Base-by-base conservation (phyloP, 1,140 invertebrate genomes). In the Hylaeus anthracinus region DNA sequence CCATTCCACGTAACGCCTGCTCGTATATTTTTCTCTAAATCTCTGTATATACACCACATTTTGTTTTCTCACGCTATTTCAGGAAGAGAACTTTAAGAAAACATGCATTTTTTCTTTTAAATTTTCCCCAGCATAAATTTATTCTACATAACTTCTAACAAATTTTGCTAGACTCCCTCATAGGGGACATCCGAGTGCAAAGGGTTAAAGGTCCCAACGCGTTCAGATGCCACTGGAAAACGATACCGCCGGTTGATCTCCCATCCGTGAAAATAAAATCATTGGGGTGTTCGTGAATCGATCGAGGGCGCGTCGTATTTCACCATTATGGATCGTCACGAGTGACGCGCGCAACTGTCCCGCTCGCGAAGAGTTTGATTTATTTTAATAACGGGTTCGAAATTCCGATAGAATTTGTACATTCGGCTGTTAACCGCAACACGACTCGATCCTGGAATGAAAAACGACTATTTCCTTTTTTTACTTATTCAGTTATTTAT, bases 281-380 rank as follows among this genome's bases (percentile, higher is more conserved):
- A 72, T 77, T 72, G 53, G 60, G 53, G 41, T 64, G 63, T 70
- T 41, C 15, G 65, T 26, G 61, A 61, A 82, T 82, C 76, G 71
- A 82, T 82, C 61, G 74, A 81, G 55, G 45, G 71, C 66, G 73
- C 75, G 58, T 71, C 77, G 43, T 87, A 87, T 87, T 87, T 87
- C 85, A 85, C 63, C 72, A 72, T 85, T 64, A 79, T 63, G 56
- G 75, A 63, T 55, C 67, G 78, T 84, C 72, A 81, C 15, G 37
- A 71, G 55, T 77, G 80, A 82, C 74, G 60, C 48, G 51, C 39
- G 67, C 60, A 51, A 70, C 70, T 65, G 69, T 71, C 77, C 65
- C 41, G 72, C 9, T 53, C 43, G 69, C 55, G 53, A 70, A 53
- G 75, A 39, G 5, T 72, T 77, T 77, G 74, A 82, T 82, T 82